Conservation (phyloP, 2,888 invertebrate genomes). For the Eurytoma californica region DNA sequence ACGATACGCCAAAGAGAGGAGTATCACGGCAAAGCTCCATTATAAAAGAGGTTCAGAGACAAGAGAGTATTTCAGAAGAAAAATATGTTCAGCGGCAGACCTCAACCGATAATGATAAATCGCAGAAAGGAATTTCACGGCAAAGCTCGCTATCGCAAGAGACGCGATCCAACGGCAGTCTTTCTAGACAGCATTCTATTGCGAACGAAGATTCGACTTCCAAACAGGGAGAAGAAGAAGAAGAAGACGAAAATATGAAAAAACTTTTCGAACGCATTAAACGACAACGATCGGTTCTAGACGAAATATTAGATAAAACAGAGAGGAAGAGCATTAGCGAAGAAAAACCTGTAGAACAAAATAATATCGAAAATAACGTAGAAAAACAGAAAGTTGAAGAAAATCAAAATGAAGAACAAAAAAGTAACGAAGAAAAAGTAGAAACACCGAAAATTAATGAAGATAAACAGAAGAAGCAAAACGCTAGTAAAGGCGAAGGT, state of each 20-base stretch:
- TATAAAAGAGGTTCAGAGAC: slow-evolving; percentile 55
- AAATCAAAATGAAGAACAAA: slow-evolving; percentile 9
- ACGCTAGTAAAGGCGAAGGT: no score
- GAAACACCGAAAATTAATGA: slow-evolving; percentile 30
- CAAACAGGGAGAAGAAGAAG: slow-evolving; percentile 72
- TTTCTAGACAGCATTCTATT: not conserved
- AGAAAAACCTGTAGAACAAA: not conserved
- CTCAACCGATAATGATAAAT: not conserved
- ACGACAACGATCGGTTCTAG: slow-evolving; percentile 83
- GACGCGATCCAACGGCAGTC: slow-evolving; percentile 44
- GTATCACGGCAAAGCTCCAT: slow-evolving; percentile 58
- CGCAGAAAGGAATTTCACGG: slow-evolving; percentile 51
- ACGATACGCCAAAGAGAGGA: slow-evolving; percentile 34
- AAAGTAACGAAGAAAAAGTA: slow-evolving; percentile 24
- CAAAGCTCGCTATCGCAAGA: slow-evolving; percentile 58
- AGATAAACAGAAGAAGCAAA: not conserved
- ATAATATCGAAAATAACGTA: not conserved
- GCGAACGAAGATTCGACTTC: slow-evolving; percentile 57
- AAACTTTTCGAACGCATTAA: slow-evolving; percentile 81
- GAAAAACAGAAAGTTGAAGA: slow-evolving; percentile 1
- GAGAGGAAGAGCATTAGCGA: slow-evolving; percentile 22
- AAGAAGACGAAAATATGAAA: slow-evolving; percentile 79
- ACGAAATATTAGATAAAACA: slow-evolving; percentile 77
- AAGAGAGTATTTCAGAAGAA: slow-evolving; percentile 26
- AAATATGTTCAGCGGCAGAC: slow-evolving; percentile 21